Evolutionary conservation across 2,888 invertebrate species (phyloP).

Genomic region (Idaea aversata): DNA sequence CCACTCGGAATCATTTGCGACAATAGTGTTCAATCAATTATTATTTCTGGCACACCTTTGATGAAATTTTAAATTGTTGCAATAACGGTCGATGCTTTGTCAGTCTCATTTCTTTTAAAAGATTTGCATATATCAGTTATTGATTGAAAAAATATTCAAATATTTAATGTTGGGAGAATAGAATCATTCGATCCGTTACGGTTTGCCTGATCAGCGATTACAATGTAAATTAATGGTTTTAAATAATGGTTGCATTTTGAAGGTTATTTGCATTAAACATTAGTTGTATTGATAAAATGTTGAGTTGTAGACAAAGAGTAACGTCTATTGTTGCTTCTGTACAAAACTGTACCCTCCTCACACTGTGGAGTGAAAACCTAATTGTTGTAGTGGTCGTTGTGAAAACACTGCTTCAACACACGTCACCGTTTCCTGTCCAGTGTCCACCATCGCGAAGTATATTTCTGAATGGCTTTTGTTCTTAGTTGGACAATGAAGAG

Average conservation of each 20-base stretch:
- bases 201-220: constrained; percentile 59
- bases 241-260: constrained; percentile 53
- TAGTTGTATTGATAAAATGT: constrained; percentile 33
- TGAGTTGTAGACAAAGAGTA: constrained; percentile 48
- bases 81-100: constrained; percentile 76
- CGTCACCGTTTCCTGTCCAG: constrained; percentile 63
- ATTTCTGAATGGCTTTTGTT: constrained; percentile 76
- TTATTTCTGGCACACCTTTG: constrained; percentile 76
- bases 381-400: constrained; percentile 60
- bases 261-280: constrained; percentile 43
- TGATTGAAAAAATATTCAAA: constrained; percentile 80
- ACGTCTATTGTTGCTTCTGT: constrained; percentile 46
- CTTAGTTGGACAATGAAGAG: constrained; percentile 66
- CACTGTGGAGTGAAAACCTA: constrained; percentile 60
- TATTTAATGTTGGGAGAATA: constrained; percentile 49
- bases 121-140: constrained; percentile 78
- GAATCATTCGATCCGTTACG: constrained; percentile 71
- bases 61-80: constrained; percentile 74
- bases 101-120: constrained; percentile 53
- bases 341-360: constrained; percentile 71
- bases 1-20: constrained; percentile 61
- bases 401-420: constrained; percentile 70
- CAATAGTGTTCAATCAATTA: constrained; percentile 75
- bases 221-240: constrained; percentile 52
- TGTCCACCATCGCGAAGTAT: constrained; percentile 45